Evolutionary conservation across 30 jellyfish, hydroid and myxozoan species (phyloP).

Genomic region (Turritopsis dohrnii): DNA sequence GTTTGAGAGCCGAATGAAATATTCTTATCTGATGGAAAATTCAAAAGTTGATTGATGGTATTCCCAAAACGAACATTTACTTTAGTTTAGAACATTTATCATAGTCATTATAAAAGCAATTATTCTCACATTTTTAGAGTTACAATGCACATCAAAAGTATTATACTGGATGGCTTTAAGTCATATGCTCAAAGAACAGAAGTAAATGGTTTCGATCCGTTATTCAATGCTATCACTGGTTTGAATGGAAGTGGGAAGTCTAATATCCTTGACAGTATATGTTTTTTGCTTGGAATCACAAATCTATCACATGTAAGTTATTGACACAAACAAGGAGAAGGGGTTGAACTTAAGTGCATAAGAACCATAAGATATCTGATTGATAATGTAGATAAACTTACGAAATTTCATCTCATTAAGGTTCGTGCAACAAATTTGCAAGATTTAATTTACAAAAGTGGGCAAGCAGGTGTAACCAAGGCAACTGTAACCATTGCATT

Average conservation of each 20-base stretch:
- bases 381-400: background rate
- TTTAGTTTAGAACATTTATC: too few species aligned
- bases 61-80: too few species aligned
- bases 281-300: conserved; percentile 89
- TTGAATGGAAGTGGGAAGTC: conserved; percentile 98
- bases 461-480: conserved; percentile 96
- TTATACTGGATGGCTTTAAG: conserved; percentile 88
- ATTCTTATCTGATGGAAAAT: too few species aligned
- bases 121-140: too few species aligned
- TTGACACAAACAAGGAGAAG: too few species aligned
- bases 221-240: conserved; percentile 93
- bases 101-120: too few species aligned
- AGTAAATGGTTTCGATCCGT: conserved; percentile 80
- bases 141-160: conserved; percentile 57
- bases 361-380: background rate
- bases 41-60: too few species aligned
- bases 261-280: conserved; percentile 82
- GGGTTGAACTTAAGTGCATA: background rate
- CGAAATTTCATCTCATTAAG: conserved; percentile 14
- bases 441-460: conserved; percentile 84
- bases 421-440: conserved; percentile 90
- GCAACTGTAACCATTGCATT: conserved; percentile 91
- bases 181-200: conserved; percentile 94
- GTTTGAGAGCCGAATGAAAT: too few species aligned
- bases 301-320: conserved; percentile 70